Percentiles rank a stretch among this genome's conserved stretches.
Evolutionary conservation across 30 jellyfish, hydroid and myxozoan species (phyloP).

Genomic region (Thelohanellus kitauei): DNA sequence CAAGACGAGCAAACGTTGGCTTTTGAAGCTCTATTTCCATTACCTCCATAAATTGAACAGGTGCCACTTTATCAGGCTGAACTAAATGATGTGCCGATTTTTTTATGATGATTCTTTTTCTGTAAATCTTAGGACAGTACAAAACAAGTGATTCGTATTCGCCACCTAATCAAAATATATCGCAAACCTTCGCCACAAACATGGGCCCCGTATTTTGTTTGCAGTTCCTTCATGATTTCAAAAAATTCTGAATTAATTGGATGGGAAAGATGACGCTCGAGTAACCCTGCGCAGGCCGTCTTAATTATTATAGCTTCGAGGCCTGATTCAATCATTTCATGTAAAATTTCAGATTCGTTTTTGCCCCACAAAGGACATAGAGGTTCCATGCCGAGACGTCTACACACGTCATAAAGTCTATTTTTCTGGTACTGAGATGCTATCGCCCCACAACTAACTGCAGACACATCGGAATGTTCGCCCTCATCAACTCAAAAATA

Average conservation of each 20-base stretch:
- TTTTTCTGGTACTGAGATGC: constrained; percentile 52
- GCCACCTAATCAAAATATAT: constrained; percentile 75
- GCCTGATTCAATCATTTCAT: constrained; percentile 28
- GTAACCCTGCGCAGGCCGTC: constrained; percentile 44
- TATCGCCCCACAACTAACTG: constrained; percentile 63
- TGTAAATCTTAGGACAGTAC: constrained; percentile 44
- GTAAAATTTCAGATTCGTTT: constrained; percentile 32
- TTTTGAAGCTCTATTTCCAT: no score
- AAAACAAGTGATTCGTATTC: constrained; percentile 69
- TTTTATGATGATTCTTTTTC: constrained; percentile 9
- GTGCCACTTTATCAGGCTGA: no score
- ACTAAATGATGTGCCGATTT: no score
- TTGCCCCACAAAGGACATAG: constrained; percentile 40
- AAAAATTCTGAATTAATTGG: no score
- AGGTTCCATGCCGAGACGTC: constrained; percentile 22
- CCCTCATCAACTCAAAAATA: constrained; percentile 1
- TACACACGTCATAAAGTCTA: constrained; percentile 69
- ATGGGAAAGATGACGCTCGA: not conserved
- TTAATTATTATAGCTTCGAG: constrained; percentile 34
- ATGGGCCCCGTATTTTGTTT: not conserved
- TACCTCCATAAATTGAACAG: no score
- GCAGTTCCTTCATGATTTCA: no score
- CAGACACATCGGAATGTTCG: constrained; percentile 22
- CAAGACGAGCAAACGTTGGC: no score
- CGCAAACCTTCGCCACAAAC: not conserved